phyloP scores from a whole-genome alignment of 2,797 vertebrate genomes.

The Chaunax sp. region DNA sequence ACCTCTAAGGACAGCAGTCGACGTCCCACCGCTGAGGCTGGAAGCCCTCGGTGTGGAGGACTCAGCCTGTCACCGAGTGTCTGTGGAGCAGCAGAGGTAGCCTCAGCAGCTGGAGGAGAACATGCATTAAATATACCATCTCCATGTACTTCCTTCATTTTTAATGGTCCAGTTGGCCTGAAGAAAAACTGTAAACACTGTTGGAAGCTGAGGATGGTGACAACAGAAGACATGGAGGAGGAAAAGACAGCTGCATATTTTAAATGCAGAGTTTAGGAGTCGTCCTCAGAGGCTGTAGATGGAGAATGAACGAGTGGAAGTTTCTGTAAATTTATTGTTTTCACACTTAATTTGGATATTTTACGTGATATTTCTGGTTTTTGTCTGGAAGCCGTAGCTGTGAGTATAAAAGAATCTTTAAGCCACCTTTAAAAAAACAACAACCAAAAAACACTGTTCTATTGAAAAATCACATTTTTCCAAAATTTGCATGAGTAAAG shows the following conservation, averaged over 20 bases:
- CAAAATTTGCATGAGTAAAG: too few relatives aligned
- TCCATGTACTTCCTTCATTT: constrained; percentile 57
- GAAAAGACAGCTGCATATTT: background rate
- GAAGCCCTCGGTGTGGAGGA: constrained; percentile 14
- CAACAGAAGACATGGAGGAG: constrained; percentile 25
- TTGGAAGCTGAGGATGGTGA: constrained; percentile 39
- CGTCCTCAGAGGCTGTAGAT: background rate
- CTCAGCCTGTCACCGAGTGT: constrained; percentile 30
- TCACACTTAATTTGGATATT: too few relatives aligned
- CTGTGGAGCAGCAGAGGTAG: background rate
- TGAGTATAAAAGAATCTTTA: too few relatives aligned
- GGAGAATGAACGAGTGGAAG: too few relatives aligned
- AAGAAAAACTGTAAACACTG: constrained; percentile 59
- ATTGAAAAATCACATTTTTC: too few relatives aligned
- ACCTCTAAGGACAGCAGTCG: constrained; percentile 7
- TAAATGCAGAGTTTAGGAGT: constrained; percentile 9
- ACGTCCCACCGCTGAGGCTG: constrained; percentile 25
- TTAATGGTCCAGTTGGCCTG: constrained; percentile 57
- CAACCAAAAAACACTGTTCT: too few relatives aligned
- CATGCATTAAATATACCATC: constrained; percentile 69
- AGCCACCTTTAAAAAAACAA: too few relatives aligned
- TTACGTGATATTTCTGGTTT: too few relatives aligned
- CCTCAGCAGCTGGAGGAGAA: constrained; percentile 46
- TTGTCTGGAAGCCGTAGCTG: too few relatives aligned
- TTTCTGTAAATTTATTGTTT: too few relatives aligned